phyloP scores from a whole-genome alignment of 2,113 vertebrate genomes.

The Dipodomys ordii region DNA sequence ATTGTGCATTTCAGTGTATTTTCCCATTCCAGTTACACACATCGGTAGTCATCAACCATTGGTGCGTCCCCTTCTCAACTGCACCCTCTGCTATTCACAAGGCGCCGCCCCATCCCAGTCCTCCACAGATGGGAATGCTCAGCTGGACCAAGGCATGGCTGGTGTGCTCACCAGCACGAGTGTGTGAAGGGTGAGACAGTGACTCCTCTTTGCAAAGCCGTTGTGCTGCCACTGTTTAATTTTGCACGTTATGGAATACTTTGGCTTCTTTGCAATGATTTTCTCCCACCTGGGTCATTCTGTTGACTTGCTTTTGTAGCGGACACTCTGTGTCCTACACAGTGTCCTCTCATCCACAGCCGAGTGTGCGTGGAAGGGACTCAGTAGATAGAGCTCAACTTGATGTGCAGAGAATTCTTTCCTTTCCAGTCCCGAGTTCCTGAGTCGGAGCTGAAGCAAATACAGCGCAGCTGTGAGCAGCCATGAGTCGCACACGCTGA shows the following conservation, averaged over 20 bases:
- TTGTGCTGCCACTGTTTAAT: neutral
- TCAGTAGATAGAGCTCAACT: no score
- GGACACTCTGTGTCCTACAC: neutral
- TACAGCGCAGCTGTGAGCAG: neutral
- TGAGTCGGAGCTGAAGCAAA: neutral
- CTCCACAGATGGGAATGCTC: neutral
- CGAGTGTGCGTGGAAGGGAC: no score
- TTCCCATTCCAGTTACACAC: neutral
- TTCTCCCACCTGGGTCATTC: neutral
- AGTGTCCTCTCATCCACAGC: neutral
- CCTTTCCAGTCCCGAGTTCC: neutral
- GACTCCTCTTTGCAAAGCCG: neutral
- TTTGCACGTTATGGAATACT: neutral
- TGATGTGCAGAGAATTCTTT: no score
- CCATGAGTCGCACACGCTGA: rapidly evolving
- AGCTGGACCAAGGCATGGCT: neutral
- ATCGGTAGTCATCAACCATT: no score
- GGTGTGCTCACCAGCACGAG: neutral
- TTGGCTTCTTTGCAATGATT: neutral
- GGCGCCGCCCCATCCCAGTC: neutral
- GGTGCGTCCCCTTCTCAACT: neutral
- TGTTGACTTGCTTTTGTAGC: neutral
- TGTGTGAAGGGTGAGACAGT: neutral
- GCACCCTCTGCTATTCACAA: neutral
- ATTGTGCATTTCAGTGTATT: neutral